Evolutionary conservation across 2,113 vertebrate genomes (phyloP), one percentile per base, ranked within the genome.

Genomic region (Sturnus vulgaris): DNA sequence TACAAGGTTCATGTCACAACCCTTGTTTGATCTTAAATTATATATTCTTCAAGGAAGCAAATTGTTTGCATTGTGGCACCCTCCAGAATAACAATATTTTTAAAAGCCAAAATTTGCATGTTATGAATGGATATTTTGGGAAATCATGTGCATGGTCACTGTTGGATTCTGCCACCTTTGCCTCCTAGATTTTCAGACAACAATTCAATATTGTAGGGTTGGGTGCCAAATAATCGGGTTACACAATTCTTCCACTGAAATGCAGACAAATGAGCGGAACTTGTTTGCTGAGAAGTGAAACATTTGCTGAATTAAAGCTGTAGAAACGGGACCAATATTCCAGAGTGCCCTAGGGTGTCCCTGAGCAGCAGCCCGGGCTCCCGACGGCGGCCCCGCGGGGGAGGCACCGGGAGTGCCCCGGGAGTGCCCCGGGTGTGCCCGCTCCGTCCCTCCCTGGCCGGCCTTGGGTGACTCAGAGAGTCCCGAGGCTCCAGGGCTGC

Each of bases 101-200:
- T 82, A 39, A 28, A 77, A 65, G 42, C 25, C 42, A 46, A 25
- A 53, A 57, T 47, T n/a, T 78, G 8, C 44, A 7, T 68, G 40
- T 60, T 35, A 5, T 35, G 21, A 71, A 24, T 22, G 5, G 18
- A 1, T 59, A 4, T 84, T 68, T 66, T 49, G 33, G 42, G 35
- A 35, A 53, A 33, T 47, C 0, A 0, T 5, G 14, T 42, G n/a
- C 73, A 28, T 8, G 24, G 15, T 56, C 55, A 17, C 30, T 50
- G 25, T 19, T 56, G 60, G 13, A 46, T 87, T 81, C 59, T 12
- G 4, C 24, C 42, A 72, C 8, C 16, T 80, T 75, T 37, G n/a
- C 40, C 19, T 53, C 7, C 55, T 57, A 7, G 69, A 23, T 83
- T 91, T 91, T 61, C 42, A 65, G 52, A 61, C 71, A 20, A 39